A percentile compares a stretch with the other conserved stretches of the same genome.
These are phyloP conservation scores for Pemphigus obesinymphae DNA, from an alignment of 1,140 invertebrate species.

Conservation along the genomic window DNA sequence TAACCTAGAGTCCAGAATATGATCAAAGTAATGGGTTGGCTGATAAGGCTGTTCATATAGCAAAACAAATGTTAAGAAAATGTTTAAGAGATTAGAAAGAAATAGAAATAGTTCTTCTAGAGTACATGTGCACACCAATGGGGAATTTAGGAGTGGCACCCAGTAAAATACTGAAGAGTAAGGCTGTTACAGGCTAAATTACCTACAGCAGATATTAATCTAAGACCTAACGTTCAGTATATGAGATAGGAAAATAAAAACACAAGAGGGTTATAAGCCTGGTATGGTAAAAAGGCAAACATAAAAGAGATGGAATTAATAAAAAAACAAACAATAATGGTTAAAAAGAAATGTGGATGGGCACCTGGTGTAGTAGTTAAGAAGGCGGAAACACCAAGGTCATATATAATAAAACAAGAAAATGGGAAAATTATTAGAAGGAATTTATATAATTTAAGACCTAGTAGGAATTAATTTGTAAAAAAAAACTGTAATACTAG, in stretches of 20 bases:
- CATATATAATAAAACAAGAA: background rate
- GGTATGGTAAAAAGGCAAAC: background rate
- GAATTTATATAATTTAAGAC: background rate
- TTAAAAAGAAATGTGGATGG: background rate
- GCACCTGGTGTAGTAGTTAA: background rate
- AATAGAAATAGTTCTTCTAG: too few relatives aligned
- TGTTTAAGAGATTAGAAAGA: too few relatives aligned
- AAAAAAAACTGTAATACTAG: background rate
- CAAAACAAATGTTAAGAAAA: too few relatives aligned
- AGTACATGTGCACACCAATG: too few relatives aligned
- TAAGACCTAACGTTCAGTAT: too few relatives aligned
- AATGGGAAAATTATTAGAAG: background rate
- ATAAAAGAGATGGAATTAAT: background rate
- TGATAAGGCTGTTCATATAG: background rate
- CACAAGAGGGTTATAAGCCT: constrained; percentile 1
- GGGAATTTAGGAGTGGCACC: too few relatives aligned
- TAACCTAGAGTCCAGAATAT: background rate
- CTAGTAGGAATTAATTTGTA: background rate
- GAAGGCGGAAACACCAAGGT: background rate
- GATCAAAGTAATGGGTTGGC: background rate
- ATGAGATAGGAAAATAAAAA: background rate
- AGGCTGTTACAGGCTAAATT: too few relatives aligned
- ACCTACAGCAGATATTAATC: too few relatives aligned
- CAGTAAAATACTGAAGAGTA: too few relatives aligned
- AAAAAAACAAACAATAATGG: background rate